A percentile compares a stretch with the other conserved stretches of the same genome.
phyloP scores from a whole-genome alignment of 2,888 invertebrate species.

The Tubulanus polymorphus region DNA sequence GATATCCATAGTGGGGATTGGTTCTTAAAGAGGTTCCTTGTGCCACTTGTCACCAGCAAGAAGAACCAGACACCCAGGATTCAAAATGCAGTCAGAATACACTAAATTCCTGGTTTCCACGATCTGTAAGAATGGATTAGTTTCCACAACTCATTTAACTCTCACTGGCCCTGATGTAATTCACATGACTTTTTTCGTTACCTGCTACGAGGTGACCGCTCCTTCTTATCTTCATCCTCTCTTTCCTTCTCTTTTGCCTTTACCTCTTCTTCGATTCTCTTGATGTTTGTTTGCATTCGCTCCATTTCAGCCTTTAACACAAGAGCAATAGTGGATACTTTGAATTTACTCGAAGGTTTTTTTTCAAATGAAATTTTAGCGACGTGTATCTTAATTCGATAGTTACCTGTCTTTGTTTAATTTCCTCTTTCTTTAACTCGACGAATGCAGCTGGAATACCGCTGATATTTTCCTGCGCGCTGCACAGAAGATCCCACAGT shows the following conservation, averaged over 20 bases:
- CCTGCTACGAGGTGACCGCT: too few species aligned
- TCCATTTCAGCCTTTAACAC: constrained; percentile 69
- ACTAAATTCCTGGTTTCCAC: too few species aligned
- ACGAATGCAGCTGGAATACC: constrained; percentile 94
- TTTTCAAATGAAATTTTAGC: neutral
- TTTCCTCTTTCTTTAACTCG: constrained; percentile 94
- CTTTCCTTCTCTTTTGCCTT: constrained; percentile 36
- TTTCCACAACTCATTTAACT: neutral
- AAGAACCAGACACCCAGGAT: too few species aligned
- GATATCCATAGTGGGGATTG: too few species aligned
- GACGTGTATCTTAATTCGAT: neutral
- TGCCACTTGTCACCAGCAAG: neutral
- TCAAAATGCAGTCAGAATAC: too few species aligned
- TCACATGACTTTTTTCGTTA: neutral
- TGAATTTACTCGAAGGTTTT: too few species aligned
- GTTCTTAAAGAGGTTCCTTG: too few species aligned
- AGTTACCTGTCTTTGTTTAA: constrained; percentile 55
- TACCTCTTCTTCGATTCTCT: constrained; percentile 56
- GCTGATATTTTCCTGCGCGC: constrained; percentile 90
- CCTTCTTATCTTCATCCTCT: constrained; percentile 24
- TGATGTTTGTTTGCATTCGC: constrained; percentile 63
- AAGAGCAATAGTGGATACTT: too few species aligned
- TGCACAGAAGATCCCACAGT: constrained; percentile 89
- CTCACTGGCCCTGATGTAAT: neutral
- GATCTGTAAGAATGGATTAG: too few species aligned